Evolutionary conservation across 2,888 invertebrate genomes (phyloP), one percentile per base, ranked within the genome.

Genomic region (Coelinius sp.): DNA sequence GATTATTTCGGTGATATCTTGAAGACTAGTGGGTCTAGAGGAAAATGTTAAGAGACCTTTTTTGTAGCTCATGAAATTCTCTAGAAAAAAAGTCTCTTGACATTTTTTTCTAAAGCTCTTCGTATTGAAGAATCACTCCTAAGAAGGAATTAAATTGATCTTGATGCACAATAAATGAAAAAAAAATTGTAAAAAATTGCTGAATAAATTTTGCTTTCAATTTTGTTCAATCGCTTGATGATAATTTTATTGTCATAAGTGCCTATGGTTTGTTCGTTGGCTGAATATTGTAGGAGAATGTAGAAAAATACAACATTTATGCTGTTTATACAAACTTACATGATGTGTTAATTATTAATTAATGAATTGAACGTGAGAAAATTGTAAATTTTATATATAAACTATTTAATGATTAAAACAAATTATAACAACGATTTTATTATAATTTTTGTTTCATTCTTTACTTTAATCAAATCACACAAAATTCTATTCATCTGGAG

Each of bases 181-280:
- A 46, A 46, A 17, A 17, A 17, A 46, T 46, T 41, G 10, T 41
- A 5, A 41, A 41, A n/a, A 41, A 41, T 41, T 10, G 38, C 38
- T 46, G 14, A 17, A 8, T 46, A 46, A 46, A 46, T 46, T 46
- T 46, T 46, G 44, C 44, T 46, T 46, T 7, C 44, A 14, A 46
- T 27, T n/a, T 35, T 72, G 69, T 70, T 70, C 52, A 73, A 74
- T 73, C 71, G 66, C 70, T 66, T 71, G 35, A 76, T 65, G 41
- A 76, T 65, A 31, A 70, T 64, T 70, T 69, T 59, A 69, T 73
- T 74, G 41, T 77, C 74, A 68, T 75, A 77, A 77, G 75, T 77
- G 75, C 76, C 76, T 77, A 76, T 69, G 71, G 71, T 74, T 77
- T 66, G 63, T 71, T 73, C 67, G 49, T 76, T 76, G 64, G 73